Evolutionary conservation across 2,797 vertebrate genomes (phyloP), one percentile per base, ranked within the genome.

Genomic region (Parambassis ranga): DNA sequence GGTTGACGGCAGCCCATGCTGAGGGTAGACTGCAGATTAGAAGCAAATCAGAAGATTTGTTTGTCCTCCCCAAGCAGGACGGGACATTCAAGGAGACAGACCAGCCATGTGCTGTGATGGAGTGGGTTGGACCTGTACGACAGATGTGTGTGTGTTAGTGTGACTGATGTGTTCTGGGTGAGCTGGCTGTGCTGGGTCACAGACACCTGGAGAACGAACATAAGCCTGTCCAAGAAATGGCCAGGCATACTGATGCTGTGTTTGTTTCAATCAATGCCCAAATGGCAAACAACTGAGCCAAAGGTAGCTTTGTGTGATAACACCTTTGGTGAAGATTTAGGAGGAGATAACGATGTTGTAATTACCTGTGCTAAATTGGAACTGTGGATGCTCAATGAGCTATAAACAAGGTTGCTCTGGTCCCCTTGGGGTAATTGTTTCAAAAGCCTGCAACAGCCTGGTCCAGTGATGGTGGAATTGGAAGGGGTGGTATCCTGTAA

Each of bases 371-470:
- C 71, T 81, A 84, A 83, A 89, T 83, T 82, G 83, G 82, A 79
- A 74, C 80, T 71, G 71, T 79, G 80, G 84, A 64, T 84, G 86
- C 82, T 89, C 84, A 90, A 90, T 90, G 86, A 88, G 86, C 81
- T 85, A 86, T 85, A 86, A 87, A 88, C 86, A 89, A 87, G 86
- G 87, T 90, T 89, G 87, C 75, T 63, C 73, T 68, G 46, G 73
- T 82, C 77, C 82, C 86, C 79, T 85, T 79, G 86, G 83, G 87
- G 79, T 87, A 90, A 89, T 86, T 87, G 88, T 90, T 90, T 85
- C 78, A 76, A 76, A 82, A 75, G 77, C 65, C 82, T 67, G 77
- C 75, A 89, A 83, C 78, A 81, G 86, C 65, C 81, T 74, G 83
- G 83, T 79, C 85, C 86, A 67, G 78, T 71, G 81, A 83, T 77